Percentiles rank a stretch among this genome's conserved stretches.
Evolutionary conservation across 1,140 invertebrate genomes (phyloP).

Genomic region (Brachystomella parvula): DNA sequence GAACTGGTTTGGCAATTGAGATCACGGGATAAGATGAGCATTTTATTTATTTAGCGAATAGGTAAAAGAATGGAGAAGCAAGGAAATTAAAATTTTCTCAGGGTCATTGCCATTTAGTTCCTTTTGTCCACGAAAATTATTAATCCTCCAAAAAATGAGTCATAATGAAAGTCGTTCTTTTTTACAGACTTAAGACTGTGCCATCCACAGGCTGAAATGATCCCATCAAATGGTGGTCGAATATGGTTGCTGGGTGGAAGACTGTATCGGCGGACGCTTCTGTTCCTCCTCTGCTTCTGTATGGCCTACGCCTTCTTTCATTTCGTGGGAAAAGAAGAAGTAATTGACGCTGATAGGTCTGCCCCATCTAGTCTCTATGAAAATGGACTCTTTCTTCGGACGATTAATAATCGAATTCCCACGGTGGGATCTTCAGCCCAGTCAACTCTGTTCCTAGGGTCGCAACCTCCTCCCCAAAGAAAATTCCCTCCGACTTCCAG

Average conservation of each 20-base stretch:
- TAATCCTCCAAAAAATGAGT: background rate
- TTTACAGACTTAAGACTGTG: background rate
- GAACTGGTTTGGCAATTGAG: background rate
- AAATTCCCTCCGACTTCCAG: background rate
- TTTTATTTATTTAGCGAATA: background rate
- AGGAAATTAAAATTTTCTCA: background rate
- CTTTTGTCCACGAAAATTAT: background rate
- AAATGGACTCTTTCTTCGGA: slow-evolving; percentile 3
- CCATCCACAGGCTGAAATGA: background rate
- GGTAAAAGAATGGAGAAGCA: background rate
- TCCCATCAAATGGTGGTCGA: slow-evolving; percentile 9
- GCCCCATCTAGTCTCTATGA: slow-evolving; percentile 9
- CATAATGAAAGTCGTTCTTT: background rate
- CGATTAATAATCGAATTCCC: background rate
- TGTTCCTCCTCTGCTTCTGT: slow-evolving; percentile 33
- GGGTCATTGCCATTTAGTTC: background rate
- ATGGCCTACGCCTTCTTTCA: slow-evolving; percentile 38
- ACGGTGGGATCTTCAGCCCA: background rate
- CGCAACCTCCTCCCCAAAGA: slow-evolving; percentile 10
- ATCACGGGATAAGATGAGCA: background rate
- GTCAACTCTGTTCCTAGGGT: background rate
- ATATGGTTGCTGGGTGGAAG: slow-evolving; percentile 19
- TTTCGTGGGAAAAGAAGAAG: slow-evolving; percentile 24
- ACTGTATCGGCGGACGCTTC: slow-evolving; percentile 26
- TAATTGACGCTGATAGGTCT: background rate